Base-by-base conservation (phyloP, 2,113 vertebrate species). In the Cavia aperea region DNA sequence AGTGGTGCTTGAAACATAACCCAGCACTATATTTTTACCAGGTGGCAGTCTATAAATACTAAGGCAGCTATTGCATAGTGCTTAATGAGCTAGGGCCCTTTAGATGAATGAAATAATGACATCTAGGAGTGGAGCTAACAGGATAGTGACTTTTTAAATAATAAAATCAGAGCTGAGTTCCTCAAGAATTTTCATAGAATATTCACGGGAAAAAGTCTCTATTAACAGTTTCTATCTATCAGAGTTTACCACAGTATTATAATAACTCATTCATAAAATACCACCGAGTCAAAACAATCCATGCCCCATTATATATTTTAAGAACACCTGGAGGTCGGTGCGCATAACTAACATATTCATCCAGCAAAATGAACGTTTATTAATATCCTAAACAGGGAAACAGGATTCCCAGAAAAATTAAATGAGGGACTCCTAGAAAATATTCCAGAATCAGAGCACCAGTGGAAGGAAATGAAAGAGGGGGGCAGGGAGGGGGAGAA, bases 161-260 rank as follows among this genome's bases (percentile, higher is more conserved):
- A 68, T 36, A 70, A 85, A 84, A 82, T 21, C 31, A 46, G 15
- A 91, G 36, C 51, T 90, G n/a, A 73, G 14, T 84, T 94, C 89
- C 62, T 65, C 56, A 88, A 92, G 33, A 90, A 83, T 81, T 77
- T 51, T 93, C 31, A 26, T 75, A 84, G 93, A 65, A 72, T 83
- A 14, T 13, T 49, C 24, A 54, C 60, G 60, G 89, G 15, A 90
- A 21, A 24, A 29, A 81, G 16, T 87, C 62, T 11, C 21, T 87
- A 73, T 66, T 81, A 77, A 88, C 39, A 31, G 54, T 19, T 73
- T 95, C 78, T 86, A 29, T 39, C 86, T 88, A 8, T 81, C 63
- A 43, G 23, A 72, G 65, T 58, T 94, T 90, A 79, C 72, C 68
- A 88, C 3, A 79, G 7, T 78, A 10, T 39, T 82, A 49, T 79